These are phyloP conservation scores for Plumapathes pennacea DNA, from an alignment of 92 coral and sea anemone species.

Conservation along the genomic window DNA sequence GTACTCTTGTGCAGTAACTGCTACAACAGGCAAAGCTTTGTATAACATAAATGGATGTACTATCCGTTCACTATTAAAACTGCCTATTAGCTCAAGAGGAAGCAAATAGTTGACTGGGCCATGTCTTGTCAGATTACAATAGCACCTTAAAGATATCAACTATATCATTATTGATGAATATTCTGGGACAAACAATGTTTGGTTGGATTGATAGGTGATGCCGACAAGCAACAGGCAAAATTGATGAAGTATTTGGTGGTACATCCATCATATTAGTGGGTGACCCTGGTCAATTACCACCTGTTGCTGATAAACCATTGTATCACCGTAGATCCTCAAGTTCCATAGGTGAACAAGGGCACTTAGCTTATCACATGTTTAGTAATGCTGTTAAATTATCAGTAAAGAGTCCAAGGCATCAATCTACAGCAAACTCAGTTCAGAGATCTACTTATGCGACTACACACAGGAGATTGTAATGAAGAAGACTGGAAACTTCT, in stretches of 20 bases:
- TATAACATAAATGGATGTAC: slow-evolving; percentile 23
- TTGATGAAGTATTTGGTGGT: slow-evolving; percentile 24
- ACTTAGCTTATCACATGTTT: slow-evolving; percentile 51
- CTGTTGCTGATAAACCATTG: slow-evolving; percentile 47
- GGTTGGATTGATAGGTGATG: slow-evolving; percentile 56
- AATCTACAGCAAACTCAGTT: slow-evolving; percentile 21
- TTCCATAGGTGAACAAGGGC: slow-evolving; percentile 51
- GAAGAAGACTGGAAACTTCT: slow-evolving; percentile 54
- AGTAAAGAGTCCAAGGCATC: slow-evolving; percentile 53
- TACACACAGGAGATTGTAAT: slow-evolving; percentile 35
- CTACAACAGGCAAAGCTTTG: slow-evolving; percentile 38
- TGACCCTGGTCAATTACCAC: slow-evolving; percentile 50
- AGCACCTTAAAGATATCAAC: slow-evolving; percentile 9
- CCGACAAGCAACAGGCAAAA: slow-evolving; percentile 48
- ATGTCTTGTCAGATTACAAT: slow-evolving; percentile 45
- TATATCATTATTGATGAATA: slow-evolving; percentile 53
- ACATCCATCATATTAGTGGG: slow-evolving; percentile 38
- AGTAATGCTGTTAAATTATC: slow-evolving; percentile 29
- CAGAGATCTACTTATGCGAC: slow-evolving; percentile 29
- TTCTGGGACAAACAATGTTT: slow-evolving; percentile 46
- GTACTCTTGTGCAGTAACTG: slow-evolving; percentile 59
- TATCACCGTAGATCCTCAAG: slow-evolving; percentile 46
- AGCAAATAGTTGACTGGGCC: slow-evolving; percentile 43
- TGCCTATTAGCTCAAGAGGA: slow-evolving; percentile 57
- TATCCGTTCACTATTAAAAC: slow-evolving; percentile 54